These are phyloP conservation scores for Ligdia adustata DNA, from an alignment of 2,888 invertebrate genomes.

Conservation along the genomic window DNA sequence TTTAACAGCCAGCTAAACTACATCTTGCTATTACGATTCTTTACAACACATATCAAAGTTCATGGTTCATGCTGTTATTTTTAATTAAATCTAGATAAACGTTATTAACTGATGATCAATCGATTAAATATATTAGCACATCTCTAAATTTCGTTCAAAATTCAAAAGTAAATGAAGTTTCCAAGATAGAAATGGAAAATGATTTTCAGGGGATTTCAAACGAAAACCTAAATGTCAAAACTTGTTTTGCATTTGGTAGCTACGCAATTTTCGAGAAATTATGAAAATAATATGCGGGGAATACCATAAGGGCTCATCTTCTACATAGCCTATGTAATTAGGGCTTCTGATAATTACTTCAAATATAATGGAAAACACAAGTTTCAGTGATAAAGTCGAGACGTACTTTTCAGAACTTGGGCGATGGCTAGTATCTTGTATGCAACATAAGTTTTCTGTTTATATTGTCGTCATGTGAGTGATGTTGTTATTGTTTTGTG, in stretches of 20 bases:
- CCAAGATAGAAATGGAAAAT: too few species aligned
- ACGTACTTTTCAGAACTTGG: conserved; percentile 87
- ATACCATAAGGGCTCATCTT: background rate
- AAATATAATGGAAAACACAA: conserved; percentile 68
- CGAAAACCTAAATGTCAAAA: conserved; percentile 52
- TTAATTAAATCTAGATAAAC: too few species aligned
- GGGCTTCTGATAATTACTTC: conserved; percentile 10
- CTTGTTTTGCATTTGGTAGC: conserved; percentile 37
- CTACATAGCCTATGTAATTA: conserved; percentile 1
- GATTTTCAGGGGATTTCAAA: too few species aligned
- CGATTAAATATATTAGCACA: too few species aligned
- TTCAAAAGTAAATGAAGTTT: too few species aligned
- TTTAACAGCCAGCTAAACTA: too few species aligned
- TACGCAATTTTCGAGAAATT: conserved; percentile 9
- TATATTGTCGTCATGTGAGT: background rate
- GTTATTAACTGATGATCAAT: too few species aligned
- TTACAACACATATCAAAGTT: too few species aligned
- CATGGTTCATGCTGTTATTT: too few species aligned
- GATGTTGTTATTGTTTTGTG: conserved; percentile 27
- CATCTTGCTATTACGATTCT: too few species aligned
- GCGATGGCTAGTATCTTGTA: conserved; percentile 84
- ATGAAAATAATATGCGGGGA: conserved; percentile 12
- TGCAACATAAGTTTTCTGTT: conserved; percentile 6
- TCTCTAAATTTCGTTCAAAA: too few species aligned
- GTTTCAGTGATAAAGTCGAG: conserved; percentile 87